Conservation (phyloP, 1,140 invertebrate species). For the Scaptodrosophila lebanonensis region DNA sequence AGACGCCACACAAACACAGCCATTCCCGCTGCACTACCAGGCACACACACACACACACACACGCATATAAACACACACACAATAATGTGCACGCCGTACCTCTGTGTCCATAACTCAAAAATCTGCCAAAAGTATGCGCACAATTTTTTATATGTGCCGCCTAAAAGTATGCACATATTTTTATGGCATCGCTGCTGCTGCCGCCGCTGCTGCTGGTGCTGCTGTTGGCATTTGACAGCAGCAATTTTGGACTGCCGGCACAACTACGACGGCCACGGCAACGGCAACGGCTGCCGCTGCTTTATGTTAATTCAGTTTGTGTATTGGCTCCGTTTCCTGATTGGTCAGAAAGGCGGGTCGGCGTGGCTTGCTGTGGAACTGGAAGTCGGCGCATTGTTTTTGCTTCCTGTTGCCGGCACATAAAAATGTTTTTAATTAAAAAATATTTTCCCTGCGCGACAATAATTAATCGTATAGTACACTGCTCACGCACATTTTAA, state of each 20-base stretch:
- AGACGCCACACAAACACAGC: constrained; percentile 14
- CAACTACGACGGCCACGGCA: background rate
- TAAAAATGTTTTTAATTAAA: no score
- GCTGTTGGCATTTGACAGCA: constrained; percentile 67
- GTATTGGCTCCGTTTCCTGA: no score
- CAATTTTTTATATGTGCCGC: constrained; percentile 65
- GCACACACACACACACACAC: constrained; percentile 17
- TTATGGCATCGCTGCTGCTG: constrained; percentile 49
- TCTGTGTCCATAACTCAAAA: constrained; percentile 69
- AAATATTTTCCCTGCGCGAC: no score
- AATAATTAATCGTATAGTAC: no score
- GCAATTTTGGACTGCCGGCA: constrained; percentile 19
- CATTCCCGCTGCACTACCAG: constrained; percentile 6
- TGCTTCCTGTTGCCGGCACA: no score
- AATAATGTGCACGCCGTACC: constrained; percentile 18
- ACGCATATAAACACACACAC: constrained; percentile 5
- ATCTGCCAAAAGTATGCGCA: constrained; percentile 71
- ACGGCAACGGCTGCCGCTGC: constrained; percentile 15
- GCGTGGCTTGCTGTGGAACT: no score
- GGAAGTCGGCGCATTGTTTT: no score
- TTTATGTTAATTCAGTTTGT: constrained; percentile 67
- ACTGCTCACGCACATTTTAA: no score
- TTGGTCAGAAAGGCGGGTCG: no score
- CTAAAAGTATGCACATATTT: constrained; percentile 70
- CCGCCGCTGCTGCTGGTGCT: no score